These are phyloP conservation scores for Danaus chrysippus DNA, from an alignment of 2,888 invertebrate genomes.

Conservation along the genomic window DNA sequence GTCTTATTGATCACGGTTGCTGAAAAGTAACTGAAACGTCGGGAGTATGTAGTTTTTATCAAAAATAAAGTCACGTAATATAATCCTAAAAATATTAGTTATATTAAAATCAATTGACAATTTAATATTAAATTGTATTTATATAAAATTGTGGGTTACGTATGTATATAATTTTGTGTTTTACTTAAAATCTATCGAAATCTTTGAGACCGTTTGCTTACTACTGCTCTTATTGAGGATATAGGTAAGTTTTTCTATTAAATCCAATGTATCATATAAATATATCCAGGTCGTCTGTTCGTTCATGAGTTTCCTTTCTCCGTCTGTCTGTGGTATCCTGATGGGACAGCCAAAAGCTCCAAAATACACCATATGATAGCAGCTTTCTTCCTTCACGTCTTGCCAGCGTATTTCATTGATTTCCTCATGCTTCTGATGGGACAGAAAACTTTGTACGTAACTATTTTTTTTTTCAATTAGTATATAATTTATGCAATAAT, in stretches of 20 bases:
- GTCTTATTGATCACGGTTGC: no score
- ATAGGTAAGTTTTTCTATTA: not conserved
- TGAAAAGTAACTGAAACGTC: no score
- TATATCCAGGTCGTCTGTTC: conserved; percentile 69
- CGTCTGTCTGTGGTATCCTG: conserved; percentile 88
- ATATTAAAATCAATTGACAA: no score
- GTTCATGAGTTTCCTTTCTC: conserved; percentile 86
- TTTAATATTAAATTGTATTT: no score
- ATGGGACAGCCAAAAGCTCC: conserved; percentile 85
- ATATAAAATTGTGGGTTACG: no score
- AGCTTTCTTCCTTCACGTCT: conserved; percentile 84
- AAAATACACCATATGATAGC: conserved; percentile 82
- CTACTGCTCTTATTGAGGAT: not conserved
- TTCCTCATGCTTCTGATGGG: conserved; percentile 81
- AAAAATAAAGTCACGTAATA: no score
- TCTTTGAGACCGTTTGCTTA: no score
- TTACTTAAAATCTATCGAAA: no score
- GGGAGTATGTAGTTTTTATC: no score
- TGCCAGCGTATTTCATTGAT: conserved; percentile 90
- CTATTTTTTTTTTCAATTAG: not conserved
- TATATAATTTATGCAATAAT: not conserved
- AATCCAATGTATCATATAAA: not conserved
- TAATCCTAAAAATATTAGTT: no score
- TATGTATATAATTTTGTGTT: no score
- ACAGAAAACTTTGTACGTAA: conserved; percentile 88